Base-by-base conservation (phyloP, 2,113 vertebrate genomes). In the Oenanthe melanoleuca region DNA sequence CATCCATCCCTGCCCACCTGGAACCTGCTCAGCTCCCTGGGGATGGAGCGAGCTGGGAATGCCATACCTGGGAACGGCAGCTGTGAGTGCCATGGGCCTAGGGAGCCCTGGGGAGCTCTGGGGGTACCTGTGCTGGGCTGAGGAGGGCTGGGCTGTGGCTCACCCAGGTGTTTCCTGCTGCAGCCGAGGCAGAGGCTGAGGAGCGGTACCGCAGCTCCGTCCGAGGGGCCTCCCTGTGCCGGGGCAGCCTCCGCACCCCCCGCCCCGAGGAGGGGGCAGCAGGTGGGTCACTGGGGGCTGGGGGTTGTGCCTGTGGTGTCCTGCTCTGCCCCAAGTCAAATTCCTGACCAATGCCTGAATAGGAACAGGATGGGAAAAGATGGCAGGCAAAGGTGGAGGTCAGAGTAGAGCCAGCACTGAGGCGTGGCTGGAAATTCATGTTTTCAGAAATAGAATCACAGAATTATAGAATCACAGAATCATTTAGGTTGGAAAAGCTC, bases 181-280 rank as follows among this genome's bases (percentile, higher is more conserved):
- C 96, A 63, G 77, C 97, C 2, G 99, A 99, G 88, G 96, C 98
- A 0, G 98, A 99, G 8, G 87, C 95, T 0, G 98, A 98, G 78
- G 98, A 97, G 3, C 97, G 98, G 24, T 97, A 98, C 4, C 98
- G 98, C 96, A 99, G 98, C 96, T 99, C 99, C 1, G n/a, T 99
- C 77, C 97, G 99, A 31, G 98, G 98, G 4, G 97, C 98, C 1
- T 98, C 99, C 37, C 82, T 98, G 19, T 97, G 97, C 94, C 98
- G 98, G 73, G 98, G 98, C 71, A 98, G 95, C 87, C 56, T 98
- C 15, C 97, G 98, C 14, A 97, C 98, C 75, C 98, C 98, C 72
- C 98, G 97, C 83, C 97, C 98, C 0, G 99, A 99, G 49, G 98
- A 99, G 70, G 97, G 98, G 73, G 97, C 98, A 65, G 96, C 97